phyloP scores from a whole-genome alignment of 2,113 vertebrate species.

The Antechinus flavipes region DNA sequence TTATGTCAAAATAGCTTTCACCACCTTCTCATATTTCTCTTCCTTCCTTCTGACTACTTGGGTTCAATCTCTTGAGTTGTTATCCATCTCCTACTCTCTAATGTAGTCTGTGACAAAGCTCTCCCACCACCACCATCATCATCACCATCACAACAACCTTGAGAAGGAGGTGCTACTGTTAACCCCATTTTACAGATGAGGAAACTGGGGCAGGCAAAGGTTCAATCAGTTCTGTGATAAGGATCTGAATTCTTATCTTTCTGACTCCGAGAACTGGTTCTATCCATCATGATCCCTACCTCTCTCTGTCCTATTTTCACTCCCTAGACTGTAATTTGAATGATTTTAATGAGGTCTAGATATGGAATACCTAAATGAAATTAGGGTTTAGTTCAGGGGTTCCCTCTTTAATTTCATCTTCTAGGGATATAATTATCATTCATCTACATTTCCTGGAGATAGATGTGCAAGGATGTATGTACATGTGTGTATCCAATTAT shows the following conservation, averaged over 20 bases:
- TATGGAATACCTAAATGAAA: too few relatives aligned
- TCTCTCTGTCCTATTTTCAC: background rate
- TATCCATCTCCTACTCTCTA: background rate
- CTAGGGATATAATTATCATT: background rate
- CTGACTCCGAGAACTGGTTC: background rate
- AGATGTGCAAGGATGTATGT: too few relatives aligned
- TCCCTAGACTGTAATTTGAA: background rate
- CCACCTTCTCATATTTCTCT: background rate
- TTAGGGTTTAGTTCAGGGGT: too few relatives aligned
- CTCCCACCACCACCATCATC: background rate
- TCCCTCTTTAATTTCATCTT: too few relatives aligned
- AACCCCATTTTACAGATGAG: background rate
- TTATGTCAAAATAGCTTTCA: background rate
- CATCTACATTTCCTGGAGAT: too few relatives aligned
- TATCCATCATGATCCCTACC: background rate
- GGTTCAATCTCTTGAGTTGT: background rate
- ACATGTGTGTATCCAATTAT: too few relatives aligned
- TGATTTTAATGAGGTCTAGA: background rate
- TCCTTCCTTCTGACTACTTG: background rate
- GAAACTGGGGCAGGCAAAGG: background rate
- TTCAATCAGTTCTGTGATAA: background rate
- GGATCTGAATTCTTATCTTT: background rate
- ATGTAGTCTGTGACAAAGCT: background rate
- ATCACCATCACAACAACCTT: background rate
- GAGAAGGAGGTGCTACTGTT: background rate